phyloP scores from a whole-genome alignment of 2,888 invertebrate genomes.

The Spisula solida region DNA sequence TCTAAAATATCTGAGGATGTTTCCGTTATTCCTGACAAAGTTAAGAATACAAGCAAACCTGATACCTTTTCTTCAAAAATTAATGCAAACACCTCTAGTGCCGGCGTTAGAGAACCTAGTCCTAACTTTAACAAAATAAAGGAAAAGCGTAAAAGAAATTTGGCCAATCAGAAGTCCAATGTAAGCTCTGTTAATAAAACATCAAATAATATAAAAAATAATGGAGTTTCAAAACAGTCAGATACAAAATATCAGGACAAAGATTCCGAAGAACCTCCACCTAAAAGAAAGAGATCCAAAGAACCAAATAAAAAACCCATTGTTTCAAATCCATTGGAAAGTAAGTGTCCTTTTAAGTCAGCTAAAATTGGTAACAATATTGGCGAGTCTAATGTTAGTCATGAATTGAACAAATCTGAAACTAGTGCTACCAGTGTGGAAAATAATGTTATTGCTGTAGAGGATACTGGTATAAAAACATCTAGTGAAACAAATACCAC shows the following conservation, averaged over 20 bases:
- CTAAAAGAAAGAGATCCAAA: constrained; percentile 9
- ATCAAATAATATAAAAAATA: constrained; percentile 14
- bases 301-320: constrained; percentile 2
- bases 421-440: not conserved
- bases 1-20: not conserved
- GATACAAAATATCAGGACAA: not conserved
- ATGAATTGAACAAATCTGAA: constrained; percentile 4
- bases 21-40: not conserved
- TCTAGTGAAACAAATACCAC: constrained; percentile 8
- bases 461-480: not conserved
- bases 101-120: constrained; percentile 26
- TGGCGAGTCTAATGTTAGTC: not conserved
- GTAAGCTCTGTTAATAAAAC: not conserved
- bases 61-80: not conserved
- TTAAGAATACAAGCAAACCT: not conserved
- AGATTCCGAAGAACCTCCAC: not conserved
- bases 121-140: constrained; percentile 43
- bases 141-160: constrained; percentile 42
- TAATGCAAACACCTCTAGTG: not conserved
- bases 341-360: not conserved
- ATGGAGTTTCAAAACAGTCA: not conserved
- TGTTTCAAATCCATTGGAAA: not conserved
- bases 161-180: constrained; percentile 7
- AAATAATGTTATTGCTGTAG: not conserved
- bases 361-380: not conserved